Base-by-base conservation (phyloP, 2,797 vertebrate species). In the Pseudochromis fuscus region DNA sequence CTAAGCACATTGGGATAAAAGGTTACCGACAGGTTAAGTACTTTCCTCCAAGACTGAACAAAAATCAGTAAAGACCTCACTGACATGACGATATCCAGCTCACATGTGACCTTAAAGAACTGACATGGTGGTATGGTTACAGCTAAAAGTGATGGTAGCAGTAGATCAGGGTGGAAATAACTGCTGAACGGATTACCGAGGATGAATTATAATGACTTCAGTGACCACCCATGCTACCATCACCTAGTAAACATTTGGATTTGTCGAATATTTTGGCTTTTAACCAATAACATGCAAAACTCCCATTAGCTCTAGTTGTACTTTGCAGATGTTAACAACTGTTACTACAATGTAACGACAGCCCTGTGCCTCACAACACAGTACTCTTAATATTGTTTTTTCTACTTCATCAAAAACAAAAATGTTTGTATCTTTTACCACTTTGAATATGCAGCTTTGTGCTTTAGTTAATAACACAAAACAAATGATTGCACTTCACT, bases 11-110 rank as follows among this genome's bases (percentile, higher is more conserved):
- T 50, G 56, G 30, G 18, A 56, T 35, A 1, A 2, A 35, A 8
- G 10, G 3, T 37, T 37, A 37, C 35, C 35, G 5, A 16, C 35
- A 37, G 31, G 45, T 44, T 25, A 42, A 60, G 16, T 55, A 21
- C 57, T 40, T 65, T 7, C 24, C 19, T 40, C 31, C 56, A 56
- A 33, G 30, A 58, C 44, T 50, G 27, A 55, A 67, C 19, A 4
- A 46, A 58, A 71, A 61, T 9, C 25, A 48, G 35, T 38, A 44
- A 59, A 21, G 9, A 16, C n/a, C 23, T 61, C 28, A 50, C 9
- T 37, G 0, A 0, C 19, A 35, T 12, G 30, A 51, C 4, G 31
- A 53, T 38, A 35, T 40, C 59, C n/a, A 51, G 46, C 35, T 67
- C 42, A 28, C 11, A 53, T 38, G 7, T 25, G 31, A 10, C 19